These are phyloP conservation scores for Barnardius zonarius DNA, from an alignment of 2,113 vertebrate species.

Conservation along the genomic window DNA sequence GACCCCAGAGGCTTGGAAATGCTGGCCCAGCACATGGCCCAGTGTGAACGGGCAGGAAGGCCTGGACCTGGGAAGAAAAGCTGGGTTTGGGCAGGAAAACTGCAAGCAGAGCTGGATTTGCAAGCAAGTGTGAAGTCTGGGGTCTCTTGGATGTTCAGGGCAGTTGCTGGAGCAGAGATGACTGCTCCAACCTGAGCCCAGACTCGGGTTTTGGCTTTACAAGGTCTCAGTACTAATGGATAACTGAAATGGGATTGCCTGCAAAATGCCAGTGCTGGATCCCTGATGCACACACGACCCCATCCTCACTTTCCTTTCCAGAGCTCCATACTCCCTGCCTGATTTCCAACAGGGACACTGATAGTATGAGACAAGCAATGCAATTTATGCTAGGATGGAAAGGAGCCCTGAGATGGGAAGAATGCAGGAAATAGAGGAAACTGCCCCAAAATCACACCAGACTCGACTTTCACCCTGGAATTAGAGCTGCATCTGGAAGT, in stretches of 20 bases:
- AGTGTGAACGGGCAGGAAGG: not conserved
- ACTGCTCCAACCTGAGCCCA: not conserved
- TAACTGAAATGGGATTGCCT: not conserved
- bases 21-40: not conserved
- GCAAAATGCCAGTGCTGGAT: not conserved
- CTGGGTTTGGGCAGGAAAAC: not conserved
- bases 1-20: not conserved
- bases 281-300: not conserved
- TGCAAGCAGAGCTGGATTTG: not conserved
- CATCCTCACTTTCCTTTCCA: not conserved
- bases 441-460: not conserved
- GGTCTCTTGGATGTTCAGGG: not conserved
- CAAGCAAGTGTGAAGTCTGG: not conserved
- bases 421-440: not conserved
- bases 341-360: not conserved
- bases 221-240: not conserved
- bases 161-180: not conserved
- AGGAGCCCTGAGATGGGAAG: not conserved
- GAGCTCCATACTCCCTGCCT: not conserved
- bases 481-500: not conserved
- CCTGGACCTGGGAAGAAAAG: not conserved
- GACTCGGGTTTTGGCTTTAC: not conserved
- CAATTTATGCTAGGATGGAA: not conserved
- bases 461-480: not conserved
- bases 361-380: not conserved